Base-by-base conservation (phyloP, 1,140 invertebrate genomes). In the Oscheius sp. region DNA sequence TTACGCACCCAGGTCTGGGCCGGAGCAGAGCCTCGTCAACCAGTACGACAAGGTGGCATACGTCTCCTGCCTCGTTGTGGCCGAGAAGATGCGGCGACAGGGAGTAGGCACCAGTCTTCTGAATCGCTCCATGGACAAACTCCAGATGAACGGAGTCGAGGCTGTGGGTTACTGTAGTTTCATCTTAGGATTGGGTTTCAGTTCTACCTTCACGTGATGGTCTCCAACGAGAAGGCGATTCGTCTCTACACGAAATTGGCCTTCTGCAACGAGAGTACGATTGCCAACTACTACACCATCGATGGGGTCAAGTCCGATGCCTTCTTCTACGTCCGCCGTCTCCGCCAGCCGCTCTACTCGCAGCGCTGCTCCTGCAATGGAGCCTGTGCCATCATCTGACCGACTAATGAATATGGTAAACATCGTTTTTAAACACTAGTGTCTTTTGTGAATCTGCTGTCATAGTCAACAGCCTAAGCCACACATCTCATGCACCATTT, bases 191-290 rank as follows among this genome's bases (percentile, higher is more conserved):
- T n/a, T n/a, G n/a, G n/a, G n/a, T n/a, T n/a, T n/a, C n/a, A n/a
- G n/a, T 55, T 55, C 49, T 55, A 55, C 23, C 49, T 55, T 4
- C 49, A 55, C 23, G 49, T 55, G 49, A 55, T 55, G 49, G 49
- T 55, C 7, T 7, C 15, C 49, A 55, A 55, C 49, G 23, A 7
- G 23, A 7, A 55, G 49, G 49, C 49, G 15, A 55, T 55, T 26
- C 15, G 23, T 7, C 49, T 55, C 49, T 55, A 55, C 49, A 26
- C 7, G 49, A 55, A 55, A 26, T 4, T 55, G 7, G 49, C 15
- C 15, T 55, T 55, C 23, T 4, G 4, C 49, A 55, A 23, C 15
- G 49, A 55, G 49, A 4, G 4, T 7, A 15, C 4, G 7, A 15
- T 55, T 4, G 15, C 49, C 49, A 55, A 23, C 15, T 55, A 55